These are phyloP conservation scores for Agrypnia vestita DNA, from an alignment of 1,140 invertebrate genomes.

Conservation along the genomic window DNA sequence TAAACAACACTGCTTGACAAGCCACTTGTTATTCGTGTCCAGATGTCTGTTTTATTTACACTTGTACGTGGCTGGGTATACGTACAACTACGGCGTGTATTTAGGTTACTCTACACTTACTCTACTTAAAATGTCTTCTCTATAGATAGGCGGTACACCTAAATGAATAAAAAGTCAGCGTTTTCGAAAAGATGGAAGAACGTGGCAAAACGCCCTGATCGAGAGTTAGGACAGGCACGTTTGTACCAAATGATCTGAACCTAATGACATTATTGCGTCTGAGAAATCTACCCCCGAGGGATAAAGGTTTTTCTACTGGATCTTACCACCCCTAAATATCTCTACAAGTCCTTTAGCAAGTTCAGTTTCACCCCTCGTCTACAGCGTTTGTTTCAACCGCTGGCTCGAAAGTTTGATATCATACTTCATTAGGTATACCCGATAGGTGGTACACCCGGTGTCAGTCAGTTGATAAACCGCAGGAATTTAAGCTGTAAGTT, in stretches of 20 bases:
- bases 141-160: too few relatives aligned
- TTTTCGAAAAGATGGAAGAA: conserved; percentile 14
- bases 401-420: conserved; percentile 16
- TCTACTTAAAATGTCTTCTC: too few relatives aligned
- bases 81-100: too few relatives aligned
- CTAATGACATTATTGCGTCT: conserved; percentile 48
- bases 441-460: not conserved
- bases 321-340: not conserved
- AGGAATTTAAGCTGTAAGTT: too few relatives aligned
- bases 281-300: conserved; percentile 26
- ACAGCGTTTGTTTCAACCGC: conserved; percentile 12
- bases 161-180: conserved; percentile 25
- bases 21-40: too few relatives aligned
- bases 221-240: conserved; percentile 31
- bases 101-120: too few relatives aligned
- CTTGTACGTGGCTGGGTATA: too few relatives aligned
- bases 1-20: too few relatives aligned
- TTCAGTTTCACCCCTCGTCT: conserved; percentile 5
- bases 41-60: too few relatives aligned
- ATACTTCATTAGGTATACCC: conserved; percentile 27
- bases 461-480: too few relatives aligned
- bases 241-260: conserved; percentile 51
- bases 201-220: conserved; percentile 1
- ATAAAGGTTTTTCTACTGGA: not conserved
- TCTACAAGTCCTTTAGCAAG: conserved; percentile 1